Evolutionary conservation across 1,140 invertebrate genomes (phyloP).

Genomic region (Meloidogyne floridensis): DNA sequence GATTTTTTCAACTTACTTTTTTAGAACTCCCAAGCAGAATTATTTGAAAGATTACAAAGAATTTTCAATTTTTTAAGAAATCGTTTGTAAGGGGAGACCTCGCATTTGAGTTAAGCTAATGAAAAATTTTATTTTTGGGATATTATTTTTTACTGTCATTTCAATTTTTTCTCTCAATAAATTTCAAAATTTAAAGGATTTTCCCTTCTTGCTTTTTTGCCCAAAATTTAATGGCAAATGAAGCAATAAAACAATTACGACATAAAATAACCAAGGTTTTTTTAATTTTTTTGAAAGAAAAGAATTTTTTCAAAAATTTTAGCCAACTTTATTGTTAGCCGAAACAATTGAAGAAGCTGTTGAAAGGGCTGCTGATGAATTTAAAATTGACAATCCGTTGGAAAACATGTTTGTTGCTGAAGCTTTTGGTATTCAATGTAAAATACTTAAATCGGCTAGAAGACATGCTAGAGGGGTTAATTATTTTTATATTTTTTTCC

Average conservation of each 20-base stretch:
- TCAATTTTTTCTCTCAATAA: no score
- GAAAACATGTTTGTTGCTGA: slow-evolving; percentile 63
- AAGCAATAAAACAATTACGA: slow-evolving; percentile 57
- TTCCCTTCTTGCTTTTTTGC: slow-evolving; percentile 50
- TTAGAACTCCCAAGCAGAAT: no score
- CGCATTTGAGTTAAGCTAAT: no score
- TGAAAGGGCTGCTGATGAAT: slow-evolving; percentile 55
- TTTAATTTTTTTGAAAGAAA: slow-evolving; percentile 4
- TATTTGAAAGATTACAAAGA: no score
- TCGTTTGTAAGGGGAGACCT: no score
- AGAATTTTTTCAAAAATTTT: slow-evolving; percentile 21
- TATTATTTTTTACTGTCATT: no score
- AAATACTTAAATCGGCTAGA: slow-evolving; percentile 60
- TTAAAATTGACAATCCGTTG: slow-evolving; percentile 53
- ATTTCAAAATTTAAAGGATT: slow-evolving; percentile 1
- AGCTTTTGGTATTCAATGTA: slow-evolving; percentile 55
- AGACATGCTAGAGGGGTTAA: slow-evolving; percentile 58
- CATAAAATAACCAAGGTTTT: slow-evolving; percentile 51
- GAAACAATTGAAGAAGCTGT: slow-evolving; percentile 59
- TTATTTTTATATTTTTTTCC: not conserved
- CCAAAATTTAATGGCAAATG: slow-evolving; percentile 60
- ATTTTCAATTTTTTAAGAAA: no score
- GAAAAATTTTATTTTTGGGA: no score
- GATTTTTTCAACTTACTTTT: no score
- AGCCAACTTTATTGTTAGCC: slow-evolving; percentile 52